Evolutionary conservation across 1,140 invertebrate species (phyloP), one percentile per base, ranked within the genome.

Genomic region (Megalopta genalis): DNA sequence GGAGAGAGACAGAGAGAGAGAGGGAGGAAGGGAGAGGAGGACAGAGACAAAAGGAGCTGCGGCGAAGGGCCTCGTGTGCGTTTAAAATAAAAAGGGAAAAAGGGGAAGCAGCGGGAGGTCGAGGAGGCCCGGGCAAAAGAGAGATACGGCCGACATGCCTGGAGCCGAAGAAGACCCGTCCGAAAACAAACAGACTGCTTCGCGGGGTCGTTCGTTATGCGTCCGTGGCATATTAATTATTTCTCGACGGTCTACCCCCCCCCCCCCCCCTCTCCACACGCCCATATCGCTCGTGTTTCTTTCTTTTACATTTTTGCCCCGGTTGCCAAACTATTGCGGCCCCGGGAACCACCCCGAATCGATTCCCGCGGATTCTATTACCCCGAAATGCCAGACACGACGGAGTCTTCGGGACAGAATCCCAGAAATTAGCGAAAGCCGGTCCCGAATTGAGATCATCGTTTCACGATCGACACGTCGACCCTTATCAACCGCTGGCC

Each of bases 151-250:
- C 72, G 81, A 83, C 82, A 85, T 80, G 85, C 69, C 77, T 65
- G 80, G 75, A 83, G 77, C 70, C 62, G 78, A 71, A 82, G 82
- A 83, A 82, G 76, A 77, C 82, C 75, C 78, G 75, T 81, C 88
- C 88, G 87, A 90, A 91, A 91, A 91, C 89, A 91, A 91, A 90
- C 90, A 87, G 77, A 88, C 83, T 87, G 86, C 83, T 81, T 82
- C 83, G 79, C 76, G 69, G 80, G 84, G 86, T 84, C 86, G 88
- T 90, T 90, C 88, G 89, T 90, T 90, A 90, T 90, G 86, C 86
- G 88, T 89, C 86, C 87, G 71, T 82, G 89, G 90, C 89, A 90
- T 90, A 90, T 90, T 90, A 90, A 90, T 90, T 90, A 90, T 90
- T 90, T 87, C 81, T 80, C 82, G 86, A 86, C 82, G 76, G 80